Conservation (phyloP, 2,797 vertebrate species). For the Crypturellus tataupa region DNA sequence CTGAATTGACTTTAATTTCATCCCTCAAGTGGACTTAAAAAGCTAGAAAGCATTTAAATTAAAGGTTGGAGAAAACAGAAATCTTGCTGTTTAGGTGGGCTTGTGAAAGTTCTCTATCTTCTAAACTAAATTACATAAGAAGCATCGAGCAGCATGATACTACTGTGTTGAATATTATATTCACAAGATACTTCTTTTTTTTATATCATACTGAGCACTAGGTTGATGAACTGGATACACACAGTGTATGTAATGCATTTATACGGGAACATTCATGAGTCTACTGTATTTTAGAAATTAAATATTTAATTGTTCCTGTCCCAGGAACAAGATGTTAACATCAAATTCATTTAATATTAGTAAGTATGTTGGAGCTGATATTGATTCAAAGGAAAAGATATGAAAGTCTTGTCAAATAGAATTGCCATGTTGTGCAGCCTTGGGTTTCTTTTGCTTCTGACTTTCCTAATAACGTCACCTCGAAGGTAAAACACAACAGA, state of each 20-base stretch:
- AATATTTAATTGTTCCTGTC: neutral
- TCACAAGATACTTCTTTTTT: neutral
- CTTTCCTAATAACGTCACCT: neutral
- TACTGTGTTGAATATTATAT: neutral
- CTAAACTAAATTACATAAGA: constrained; percentile 40
- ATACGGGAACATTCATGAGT: neutral
- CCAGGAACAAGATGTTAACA: neutral
- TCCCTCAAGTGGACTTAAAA: neutral
- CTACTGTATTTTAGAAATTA: neutral
- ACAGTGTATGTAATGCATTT: neutral
- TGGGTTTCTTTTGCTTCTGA: neutral
- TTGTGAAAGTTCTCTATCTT: constrained; percentile 24
- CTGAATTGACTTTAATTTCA: neutral
- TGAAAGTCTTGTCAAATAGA: neutral
- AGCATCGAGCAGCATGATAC: neutral
- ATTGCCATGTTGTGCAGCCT: neutral
- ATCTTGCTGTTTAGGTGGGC: constrained; percentile 11
- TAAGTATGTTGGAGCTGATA: neutral
- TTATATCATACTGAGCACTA: neutral
- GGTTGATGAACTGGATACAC: neutral
- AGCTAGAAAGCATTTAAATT: constrained; percentile 30
- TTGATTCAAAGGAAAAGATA: neutral
- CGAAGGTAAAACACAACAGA: neutral
- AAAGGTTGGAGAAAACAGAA: constrained; percentile 11
- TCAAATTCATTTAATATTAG: neutral